Base-by-base conservation (phyloP, 2,888 invertebrate species). In the Copidosoma aretas region DNA sequence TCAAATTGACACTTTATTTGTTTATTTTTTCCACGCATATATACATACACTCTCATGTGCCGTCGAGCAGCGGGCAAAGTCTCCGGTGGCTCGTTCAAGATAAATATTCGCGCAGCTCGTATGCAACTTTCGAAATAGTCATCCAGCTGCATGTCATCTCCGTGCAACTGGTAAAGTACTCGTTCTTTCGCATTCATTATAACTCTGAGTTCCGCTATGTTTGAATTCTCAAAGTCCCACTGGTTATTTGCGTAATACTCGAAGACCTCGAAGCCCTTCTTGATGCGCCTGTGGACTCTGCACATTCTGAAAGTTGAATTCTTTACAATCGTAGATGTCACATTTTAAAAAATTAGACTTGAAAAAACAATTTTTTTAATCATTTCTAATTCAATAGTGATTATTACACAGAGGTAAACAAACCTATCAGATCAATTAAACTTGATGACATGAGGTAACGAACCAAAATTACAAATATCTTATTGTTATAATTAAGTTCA, bases 211-310 rank as follows among this genome's bases (percentile, higher is more conserved):
- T 84, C 80, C 12, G 89, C 82, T 0, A 90, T 87, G 72, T 89
- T 88, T 60, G 90, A 87, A 22, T 93, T 93, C 56, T 90, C 90
- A 82, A 95, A 94, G 78, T 92, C 91, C 96, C 97, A 97, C 72
- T 94, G 93, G 80, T 93, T 93, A 81, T 92, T 93, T 0, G 95
- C 94, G 84, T 97, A 97, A 81, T 95, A 96, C 79, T 95, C 93
- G 78, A 97, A 92, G 0, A 93, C 92, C 77, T 93, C 93, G 78
- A 95, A 93, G 0, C 95, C 93, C 85, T 94, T 93, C 73, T 88
- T 88, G 76, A 97, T 92, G 58, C 93, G 89, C 67, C 91, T 90
- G 75, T 95, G 95, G 1, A 95, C 91, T 60, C 91, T 89, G 78
- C 93, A 91, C 79, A 95, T 86, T 39, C 95, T 95, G 81, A 1